Conservation (phyloP, 2,888 invertebrate species). For the Oasisia sp. region DNA sequence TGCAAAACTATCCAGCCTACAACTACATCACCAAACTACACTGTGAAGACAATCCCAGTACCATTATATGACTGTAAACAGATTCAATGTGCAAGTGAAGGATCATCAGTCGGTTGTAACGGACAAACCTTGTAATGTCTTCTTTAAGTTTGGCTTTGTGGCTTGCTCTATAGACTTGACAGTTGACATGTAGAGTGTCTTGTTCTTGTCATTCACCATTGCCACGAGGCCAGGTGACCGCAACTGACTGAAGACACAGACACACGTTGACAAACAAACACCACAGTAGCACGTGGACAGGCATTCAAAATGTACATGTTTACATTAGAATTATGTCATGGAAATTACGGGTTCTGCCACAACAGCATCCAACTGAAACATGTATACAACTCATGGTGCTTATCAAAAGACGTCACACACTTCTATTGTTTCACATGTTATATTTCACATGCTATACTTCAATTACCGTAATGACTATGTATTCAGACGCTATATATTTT, state of each 20-base stretch:
- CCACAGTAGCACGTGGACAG: not conserved
- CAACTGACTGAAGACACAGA: conserved; percentile 75
- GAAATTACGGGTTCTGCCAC: not conserved
- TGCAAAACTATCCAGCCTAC: no score
- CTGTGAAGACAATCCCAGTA: no score
- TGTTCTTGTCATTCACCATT: conserved; percentile 81
- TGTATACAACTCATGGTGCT: not conserved
- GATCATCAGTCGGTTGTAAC: not conserved
- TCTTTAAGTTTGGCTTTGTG: conserved; percentile 88
- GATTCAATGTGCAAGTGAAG: not conserved
- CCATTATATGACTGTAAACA: not conserved
- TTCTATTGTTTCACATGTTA: no score
- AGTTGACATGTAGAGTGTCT: conserved; percentile 92
- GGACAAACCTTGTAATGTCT: conserved; percentile 75
- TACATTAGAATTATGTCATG: not conserved
- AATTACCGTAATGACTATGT: no score
- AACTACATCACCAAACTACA: no score
- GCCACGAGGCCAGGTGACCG: conserved; percentile 83
- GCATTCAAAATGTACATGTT: not conserved
- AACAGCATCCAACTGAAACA: not conserved
- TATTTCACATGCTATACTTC: no score
- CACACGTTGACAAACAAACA: no score
- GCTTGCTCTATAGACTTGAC: conserved; percentile 91
- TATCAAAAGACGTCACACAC: not conserved
- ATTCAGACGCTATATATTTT: no score